These are phyloP conservation scores for Mirza zaza DNA, from an alignment of 2,113 vertebrate genomes.

Conservation along the genomic window DNA sequence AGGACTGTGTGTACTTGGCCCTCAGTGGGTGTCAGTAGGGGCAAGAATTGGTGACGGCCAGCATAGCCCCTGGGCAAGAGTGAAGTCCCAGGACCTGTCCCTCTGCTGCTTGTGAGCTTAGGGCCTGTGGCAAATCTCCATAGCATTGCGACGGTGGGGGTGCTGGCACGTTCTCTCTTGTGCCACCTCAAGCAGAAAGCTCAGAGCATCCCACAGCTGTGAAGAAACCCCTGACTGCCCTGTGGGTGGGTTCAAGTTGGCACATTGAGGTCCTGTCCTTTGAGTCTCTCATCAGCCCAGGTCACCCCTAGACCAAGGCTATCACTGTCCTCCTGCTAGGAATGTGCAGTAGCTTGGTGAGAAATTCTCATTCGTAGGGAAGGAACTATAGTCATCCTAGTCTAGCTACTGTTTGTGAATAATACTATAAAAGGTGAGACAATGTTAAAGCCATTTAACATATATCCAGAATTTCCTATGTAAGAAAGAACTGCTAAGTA, in stretches of 20 bases:
- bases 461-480: neutral
- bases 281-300: neutral
- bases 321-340: neutral
- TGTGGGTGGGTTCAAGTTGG: neutral
- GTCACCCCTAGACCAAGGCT: neutral
- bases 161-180: rapidly evolving
- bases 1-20: neutral
- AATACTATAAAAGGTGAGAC: neutral
- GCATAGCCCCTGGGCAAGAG: too few relatives aligned
- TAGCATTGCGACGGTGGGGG: neutral
- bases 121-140: neutral
- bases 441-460: neutral
- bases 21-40: neutral
- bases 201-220: neutral
- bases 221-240: neutral
- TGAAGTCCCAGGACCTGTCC: neutral
- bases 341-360: neutral
- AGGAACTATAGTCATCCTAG: neutral
- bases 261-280: neutral
- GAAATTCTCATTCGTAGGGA: neutral
- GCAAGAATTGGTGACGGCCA: rapidly evolving
- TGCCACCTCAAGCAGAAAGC: neutral
- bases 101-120: neutral
- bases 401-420: neutral
- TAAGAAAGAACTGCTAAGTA: neutral